Conservation (phyloP, 2,113 vertebrate genomes). For the Myrmophylax atrothorax region DNA sequence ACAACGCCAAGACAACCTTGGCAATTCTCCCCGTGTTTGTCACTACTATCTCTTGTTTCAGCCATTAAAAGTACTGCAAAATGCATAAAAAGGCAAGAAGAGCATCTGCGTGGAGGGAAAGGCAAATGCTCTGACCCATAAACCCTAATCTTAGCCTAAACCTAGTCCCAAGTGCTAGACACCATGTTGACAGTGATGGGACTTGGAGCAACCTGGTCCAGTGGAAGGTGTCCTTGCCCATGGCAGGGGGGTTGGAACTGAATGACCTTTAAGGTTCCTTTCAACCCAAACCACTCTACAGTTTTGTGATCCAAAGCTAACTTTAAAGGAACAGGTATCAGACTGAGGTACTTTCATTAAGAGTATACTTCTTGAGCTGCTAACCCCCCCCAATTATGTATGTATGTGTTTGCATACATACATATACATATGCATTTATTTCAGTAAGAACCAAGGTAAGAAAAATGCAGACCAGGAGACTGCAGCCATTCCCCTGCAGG, state of each 20-base stretch:
- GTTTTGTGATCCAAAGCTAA: not conserved
- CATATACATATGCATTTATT: too few relatives aligned
- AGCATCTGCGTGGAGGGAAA: not conserved
- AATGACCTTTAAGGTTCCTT: fast-evolving
- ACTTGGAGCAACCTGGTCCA: not conserved
- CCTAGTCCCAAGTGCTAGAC: not conserved
- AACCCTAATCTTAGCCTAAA: not conserved
- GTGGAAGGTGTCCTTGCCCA: not conserved
- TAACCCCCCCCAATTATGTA: fast-evolving
- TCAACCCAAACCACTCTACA: fast-evolving
- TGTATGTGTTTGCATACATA: not conserved
- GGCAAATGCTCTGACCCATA: not conserved
- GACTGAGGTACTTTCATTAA: fast-evolving
- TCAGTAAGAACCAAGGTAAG: not conserved
- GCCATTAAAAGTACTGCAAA: not conserved
- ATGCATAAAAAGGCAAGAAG: fast-evolving
- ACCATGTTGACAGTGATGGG: fast-evolving
- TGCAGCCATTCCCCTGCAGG: not conserved
- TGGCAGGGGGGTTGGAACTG: not conserved
- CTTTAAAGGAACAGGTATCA: not conserved
- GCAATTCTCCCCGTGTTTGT: not conserved
- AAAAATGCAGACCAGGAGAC: not conserved
- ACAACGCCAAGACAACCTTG: not conserved
- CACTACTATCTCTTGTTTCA: not conserved
- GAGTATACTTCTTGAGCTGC: not conserved